These are phyloP conservation scores for Orthosia incerta DNA, from an alignment of 2,888 invertebrate genomes.

Conservation along the genomic window DNA sequence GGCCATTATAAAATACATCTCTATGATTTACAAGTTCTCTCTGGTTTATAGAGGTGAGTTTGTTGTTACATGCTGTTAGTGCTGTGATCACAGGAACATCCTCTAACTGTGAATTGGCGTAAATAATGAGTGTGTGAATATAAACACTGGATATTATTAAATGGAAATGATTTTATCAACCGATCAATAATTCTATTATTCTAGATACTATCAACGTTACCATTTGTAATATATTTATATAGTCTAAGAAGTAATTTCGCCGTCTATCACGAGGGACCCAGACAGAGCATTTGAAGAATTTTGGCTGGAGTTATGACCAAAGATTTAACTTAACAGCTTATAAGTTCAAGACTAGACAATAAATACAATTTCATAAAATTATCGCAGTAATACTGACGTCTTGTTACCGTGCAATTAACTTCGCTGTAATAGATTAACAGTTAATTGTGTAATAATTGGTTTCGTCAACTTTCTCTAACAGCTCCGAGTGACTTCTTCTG, in stretches of 20 bases:
- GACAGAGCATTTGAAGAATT: background rate
- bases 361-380: background rate
- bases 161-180: background rate
- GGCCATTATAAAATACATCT: slow-evolving; percentile 65
- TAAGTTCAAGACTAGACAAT: background rate
- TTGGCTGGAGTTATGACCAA: too few relatives aligned
- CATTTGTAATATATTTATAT: background rate
- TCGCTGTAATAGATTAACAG: slow-evolving; percentile 30
- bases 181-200: background rate
- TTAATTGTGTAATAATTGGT: slow-evolving; percentile 52
- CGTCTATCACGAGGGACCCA: background rate
- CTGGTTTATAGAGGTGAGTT: slow-evolving; percentile 57
- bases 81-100: slow-evolving; percentile 64
- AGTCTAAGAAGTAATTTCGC: background rate
- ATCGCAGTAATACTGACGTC: background rate
- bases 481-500: slow-evolving; percentile 13
- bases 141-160: slow-evolving; percentile 24
- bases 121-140: slow-evolving; percentile 64
- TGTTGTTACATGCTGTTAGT: slow-evolving; percentile 63
- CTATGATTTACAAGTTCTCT: slow-evolving; percentile 62
- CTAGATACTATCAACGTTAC: background rate
- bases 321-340: too few relatives aligned
- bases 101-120: slow-evolving; percentile 67
- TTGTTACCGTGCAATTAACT: slow-evolving; percentile 24
- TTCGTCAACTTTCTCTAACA: slow-evolving; percentile 52